phyloP scores from a whole-genome alignment of 1,140 invertebrate species.

The Diorhabda sublineata region DNA sequence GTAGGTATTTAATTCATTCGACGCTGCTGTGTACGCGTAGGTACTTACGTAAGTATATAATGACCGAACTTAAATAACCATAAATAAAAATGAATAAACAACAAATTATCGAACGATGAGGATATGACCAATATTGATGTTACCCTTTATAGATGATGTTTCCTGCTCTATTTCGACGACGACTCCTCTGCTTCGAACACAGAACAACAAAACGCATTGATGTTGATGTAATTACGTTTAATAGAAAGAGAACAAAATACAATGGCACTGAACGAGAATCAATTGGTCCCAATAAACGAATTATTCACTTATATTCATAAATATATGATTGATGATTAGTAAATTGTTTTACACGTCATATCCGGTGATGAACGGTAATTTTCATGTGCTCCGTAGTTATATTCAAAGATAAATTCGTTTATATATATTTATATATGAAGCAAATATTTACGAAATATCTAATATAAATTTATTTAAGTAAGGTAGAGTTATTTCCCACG shows the following conservation, averaged over 20 bases:
- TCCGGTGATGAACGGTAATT: conserved; percentile 35
- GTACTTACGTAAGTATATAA: neutral
- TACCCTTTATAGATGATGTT: conserved; percentile 35
- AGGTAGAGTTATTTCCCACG: conserved; percentile 10
- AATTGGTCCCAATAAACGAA: conserved; percentile 43
- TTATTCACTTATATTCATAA: conserved; percentile 45
- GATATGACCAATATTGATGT: conserved; percentile 43
- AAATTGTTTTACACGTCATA: conserved; percentile 44
- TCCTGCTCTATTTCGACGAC: conserved; percentile 28
- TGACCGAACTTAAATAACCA: neutral
- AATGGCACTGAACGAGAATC: conserved; percentile 39
- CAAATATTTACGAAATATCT: no score
- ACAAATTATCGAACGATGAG: conserved; percentile 35
- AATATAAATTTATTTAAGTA: no score
- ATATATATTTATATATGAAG: no score
- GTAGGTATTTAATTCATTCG: neutral
- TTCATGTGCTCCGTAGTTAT: neutral
- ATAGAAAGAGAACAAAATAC: conserved; percentile 27
- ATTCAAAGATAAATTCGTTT: no score
- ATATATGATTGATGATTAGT: conserved; percentile 47
- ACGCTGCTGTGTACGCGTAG: neutral
- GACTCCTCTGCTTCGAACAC: conserved; percentile 6
- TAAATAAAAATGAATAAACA: conserved; percentile 20
- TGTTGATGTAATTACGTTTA: conserved; percentile 28
- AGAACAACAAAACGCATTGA: conserved; percentile 12